Evolutionary conservation across 2,888 invertebrate species (phyloP), one percentile per base, ranked within the genome.

Genomic region (Drosophila kuntzei): DNA sequence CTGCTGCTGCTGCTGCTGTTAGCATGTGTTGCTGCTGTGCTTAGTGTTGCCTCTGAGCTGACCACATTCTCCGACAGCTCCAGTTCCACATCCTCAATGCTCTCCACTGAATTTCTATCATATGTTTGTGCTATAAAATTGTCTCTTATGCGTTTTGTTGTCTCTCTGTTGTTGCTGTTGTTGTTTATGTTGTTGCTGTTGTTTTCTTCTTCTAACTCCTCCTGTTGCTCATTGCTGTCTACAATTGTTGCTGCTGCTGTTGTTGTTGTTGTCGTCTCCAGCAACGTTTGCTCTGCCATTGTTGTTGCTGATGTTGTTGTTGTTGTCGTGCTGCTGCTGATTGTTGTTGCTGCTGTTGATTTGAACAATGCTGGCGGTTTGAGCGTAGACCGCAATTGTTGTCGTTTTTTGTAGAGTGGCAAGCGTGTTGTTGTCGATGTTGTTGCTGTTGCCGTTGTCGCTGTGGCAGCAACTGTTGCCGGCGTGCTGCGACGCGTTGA

Each of bases 391-490:
- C 91, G 81, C 44, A 84, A 61, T 51, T 89, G 89, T 22, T 89
- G 81, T 6, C 91, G 80, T 71, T 90, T 90, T 64, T 90, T 90
- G 74, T 91, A 91, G 7, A 90, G 67, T 3, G 91, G 90, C 71
- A 90, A 59, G 8, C 91, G 89, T 16, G 91, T 91, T 11, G 91
- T 91, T 25, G 80, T 71, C 2, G 86, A 65, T 27, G 79, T 79
- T 18, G 69, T 29, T 11, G 89, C 69, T 7, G 60, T 20, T 47
- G 54, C 34, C 57, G 77, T 50, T 44, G 49, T 25, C 41, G 63
- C 54, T 47, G 66, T 63, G 37, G 58, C 44, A 27, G 59, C 51
- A 55, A 46, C 54, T 27, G 54, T 44, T 57, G 53, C 55, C 59
- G 34, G 20, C 39, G 60, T 25, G 11, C 71, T 60, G 18, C 84